Conservation (phyloP, 2,888 invertebrate species). For the Drepanosiphum platanoidis region DNA sequence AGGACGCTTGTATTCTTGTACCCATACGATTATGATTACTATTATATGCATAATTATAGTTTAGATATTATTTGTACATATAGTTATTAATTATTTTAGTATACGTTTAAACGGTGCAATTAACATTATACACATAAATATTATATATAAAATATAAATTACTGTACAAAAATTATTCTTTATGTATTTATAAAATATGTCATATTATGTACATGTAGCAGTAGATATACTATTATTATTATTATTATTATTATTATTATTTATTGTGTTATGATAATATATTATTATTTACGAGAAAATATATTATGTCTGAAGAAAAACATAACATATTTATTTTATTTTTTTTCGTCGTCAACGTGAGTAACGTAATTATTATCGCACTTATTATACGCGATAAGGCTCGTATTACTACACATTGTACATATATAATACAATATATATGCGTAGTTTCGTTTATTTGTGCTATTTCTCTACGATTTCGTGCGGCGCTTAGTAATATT, state of each 20-base stretch:
- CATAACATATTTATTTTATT: background rate
- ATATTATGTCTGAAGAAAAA: background rate
- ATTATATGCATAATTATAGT: background rate
- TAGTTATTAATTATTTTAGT: constrained; percentile 41
- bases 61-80: constrained; percentile 28
- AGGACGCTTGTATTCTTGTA: constrained; percentile 2
- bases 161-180: too few species aligned
- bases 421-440: background rate
- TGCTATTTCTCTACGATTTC: constrained; percentile 23
- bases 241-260: constrained; percentile 21
- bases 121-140: constrained; percentile 38
- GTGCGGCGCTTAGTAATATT: constrained; percentile 22
- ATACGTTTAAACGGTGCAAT: constrained; percentile 61
- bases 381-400: constrained; percentile 4
- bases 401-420: background rate
- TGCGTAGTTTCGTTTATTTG: constrained; percentile 30
- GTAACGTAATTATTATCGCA: constrained; percentile 25
- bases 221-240: constrained; percentile 9
- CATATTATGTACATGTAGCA: constrained; percentile 31
- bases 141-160: too few species aligned
- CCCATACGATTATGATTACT: background rate
- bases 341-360: constrained; percentile 1
- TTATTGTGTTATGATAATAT: constrained; percentile 17
- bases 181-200: constrained; percentile 1
- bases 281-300: constrained; percentile 1